Evolutionary conservation across 2,797 vertebrate genomes (phyloP), one percentile per base, ranked within the genome.

Genomic region (Acanthis flammea): DNA sequence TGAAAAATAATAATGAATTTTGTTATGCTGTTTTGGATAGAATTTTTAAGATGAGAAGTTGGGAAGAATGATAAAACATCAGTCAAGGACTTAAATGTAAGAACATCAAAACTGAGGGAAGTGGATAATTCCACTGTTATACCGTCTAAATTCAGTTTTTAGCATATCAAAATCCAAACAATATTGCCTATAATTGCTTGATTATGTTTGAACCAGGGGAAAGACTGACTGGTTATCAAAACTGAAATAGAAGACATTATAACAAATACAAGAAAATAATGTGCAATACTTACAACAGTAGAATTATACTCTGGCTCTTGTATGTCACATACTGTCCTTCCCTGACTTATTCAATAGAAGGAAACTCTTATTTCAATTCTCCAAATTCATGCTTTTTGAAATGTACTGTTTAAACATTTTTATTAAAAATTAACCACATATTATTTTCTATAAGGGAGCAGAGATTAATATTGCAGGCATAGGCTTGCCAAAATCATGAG

Each of bases 301-400:
- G 19, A 83, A 80, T 62, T 86, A 39, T 39, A 68, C 10, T 55
- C 37, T 33, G 23, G 18, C 3, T 35, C 14, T 67, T 25, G 3
- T 7, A 77, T 50, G 28, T 31, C 28, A 77, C 19, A 35, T 45
- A 7, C 6, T 60, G 23, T 71, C 19, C 13, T 60, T 12, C 8
- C 14, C 12, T 0, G 0, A 3, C 15, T 15, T 8, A 33, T 51
- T 35, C 9, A 44, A 41, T 14, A 53, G 4, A 50, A 60, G 6
- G 3, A 61, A 65, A 85, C 9, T 19, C 19, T n/a, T 48, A 53
- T 53, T 86, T 71, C 35, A 61, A 27, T 75, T 91, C 16, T 37
- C 24, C 9, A 91, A 12, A 4, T 44, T 16, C 0, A 5, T 50
- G 13, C 23, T 42, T 63, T 76, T 90, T 42, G 1, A 54, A 87